Evolutionary conservation across 2,113 vertebrate genomes (phyloP).

Genomic region (Triplophysa tibetana): DNA sequence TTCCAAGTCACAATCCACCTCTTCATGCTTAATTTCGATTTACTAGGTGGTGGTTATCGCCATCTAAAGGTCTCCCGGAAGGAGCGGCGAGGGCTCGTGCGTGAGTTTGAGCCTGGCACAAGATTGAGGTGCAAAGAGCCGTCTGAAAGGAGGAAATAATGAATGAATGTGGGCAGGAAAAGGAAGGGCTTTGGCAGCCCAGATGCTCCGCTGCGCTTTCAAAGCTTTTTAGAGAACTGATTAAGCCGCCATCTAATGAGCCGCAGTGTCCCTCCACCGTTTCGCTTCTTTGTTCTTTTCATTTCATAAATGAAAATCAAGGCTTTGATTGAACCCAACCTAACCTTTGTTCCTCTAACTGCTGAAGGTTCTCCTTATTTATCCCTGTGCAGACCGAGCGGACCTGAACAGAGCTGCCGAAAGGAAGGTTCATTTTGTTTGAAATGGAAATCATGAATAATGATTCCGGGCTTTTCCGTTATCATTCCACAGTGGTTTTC

Average conservation of each 20-base stretch:
- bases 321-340: slow-evolving; percentile 47
- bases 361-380: slow-evolving; percentile 45
- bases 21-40: slow-evolving; percentile 32
- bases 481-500: slow-evolving; percentile 3
- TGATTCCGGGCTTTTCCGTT: slow-evolving; percentile 3
- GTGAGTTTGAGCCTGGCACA: slow-evolving; percentile 15
- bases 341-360: slow-evolving; percentile 44
- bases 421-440: slow-evolving; percentile 49
- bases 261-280: slow-evolving; percentile 41
- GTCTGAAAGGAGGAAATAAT: slow-evolving; percentile 46
- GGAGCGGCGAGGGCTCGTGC: background rate
- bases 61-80: background rate
- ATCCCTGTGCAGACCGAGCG: slow-evolving; percentile 23
- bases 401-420: slow-evolving; percentile 30
- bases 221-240: slow-evolving; percentile 53
- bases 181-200: slow-evolving; percentile 33
- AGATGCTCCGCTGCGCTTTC: slow-evolving; percentile 46
- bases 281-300: slow-evolving; percentile 54
- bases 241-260: slow-evolving; percentile 53
- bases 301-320: slow-evolving; percentile 48
- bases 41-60: background rate
- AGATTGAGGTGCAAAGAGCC: slow-evolving; percentile 15
- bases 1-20: background rate
- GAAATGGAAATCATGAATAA: slow-evolving; percentile 49
- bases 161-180: slow-evolving; percentile 46